Conservation (phyloP, 2,888 invertebrate genomes). For the Vanessa cardui region DNA sequence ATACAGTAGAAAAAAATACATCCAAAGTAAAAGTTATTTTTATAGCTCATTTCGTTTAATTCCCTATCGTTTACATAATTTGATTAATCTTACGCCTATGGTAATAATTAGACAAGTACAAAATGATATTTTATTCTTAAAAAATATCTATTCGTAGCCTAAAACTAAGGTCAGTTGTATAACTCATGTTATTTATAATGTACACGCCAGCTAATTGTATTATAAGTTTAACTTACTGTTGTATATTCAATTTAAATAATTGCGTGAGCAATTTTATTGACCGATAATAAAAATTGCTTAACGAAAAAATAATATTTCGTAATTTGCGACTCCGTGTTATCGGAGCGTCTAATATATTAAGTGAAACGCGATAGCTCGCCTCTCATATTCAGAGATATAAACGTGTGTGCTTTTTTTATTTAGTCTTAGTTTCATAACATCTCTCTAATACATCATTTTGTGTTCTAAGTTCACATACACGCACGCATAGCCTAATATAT, state of each 20-base stretch:
- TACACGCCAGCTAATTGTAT: conserved; percentile 60
- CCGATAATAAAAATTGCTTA: conserved; percentile 19
- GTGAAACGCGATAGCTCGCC: conserved; percentile 26
- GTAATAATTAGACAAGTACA: conserved; percentile 82
- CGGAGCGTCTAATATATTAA: conserved; percentile 28
- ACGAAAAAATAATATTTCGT: conserved; percentile 13
- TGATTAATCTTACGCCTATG: conserved; percentile 80
- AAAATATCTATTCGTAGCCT: conserved; percentile 75
- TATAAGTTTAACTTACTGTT: conserved; percentile 49
- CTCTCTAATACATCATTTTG: conserved; percentile 35
- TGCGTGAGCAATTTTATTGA: conserved; percentile 36
- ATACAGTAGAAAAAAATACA: conserved; percentile 79
- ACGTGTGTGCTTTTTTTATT: conserved; percentile 30
- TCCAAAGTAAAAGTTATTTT: conserved; percentile 70
- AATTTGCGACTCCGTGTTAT: conserved; percentile 20
- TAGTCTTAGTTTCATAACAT: conserved; percentile 47
- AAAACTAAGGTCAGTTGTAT: conserved; percentile 80
- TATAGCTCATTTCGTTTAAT: conserved; percentile 78
- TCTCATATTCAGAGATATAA: conserved; percentile 17
- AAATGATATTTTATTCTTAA: conserved; percentile 80
- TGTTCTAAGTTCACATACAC: conserved; percentile 54
- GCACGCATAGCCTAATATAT: conserved; percentile 58
- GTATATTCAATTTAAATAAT: conserved; percentile 43
- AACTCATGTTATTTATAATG: conserved; percentile 67
- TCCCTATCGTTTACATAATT: conserved; percentile 74